Conservation (phyloP, 2,113 vertebrate genomes). For the Myotis yumanensis region DNA sequence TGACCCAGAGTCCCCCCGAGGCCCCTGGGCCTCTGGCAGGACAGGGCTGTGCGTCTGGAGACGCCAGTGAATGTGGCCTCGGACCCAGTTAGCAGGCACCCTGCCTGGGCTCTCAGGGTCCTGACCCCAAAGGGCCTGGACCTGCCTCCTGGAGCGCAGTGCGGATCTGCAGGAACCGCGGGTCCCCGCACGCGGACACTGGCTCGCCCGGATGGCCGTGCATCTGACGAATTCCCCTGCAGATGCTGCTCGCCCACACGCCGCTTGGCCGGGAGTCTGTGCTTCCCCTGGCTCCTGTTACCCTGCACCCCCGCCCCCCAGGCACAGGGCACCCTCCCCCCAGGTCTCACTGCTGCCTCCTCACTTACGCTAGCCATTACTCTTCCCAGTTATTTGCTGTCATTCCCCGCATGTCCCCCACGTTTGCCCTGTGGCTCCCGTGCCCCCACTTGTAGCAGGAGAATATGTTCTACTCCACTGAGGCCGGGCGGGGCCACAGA, state of each 20-base stretch:
- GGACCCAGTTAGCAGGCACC: accelerated
- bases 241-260: accelerated
- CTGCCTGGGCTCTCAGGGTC: accelerated
- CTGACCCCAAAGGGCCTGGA: neutral
- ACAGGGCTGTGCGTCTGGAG: neutral
- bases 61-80: neutral
- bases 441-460: accelerated
- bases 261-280: neutral
- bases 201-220: neutral
- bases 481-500: too few species aligned
- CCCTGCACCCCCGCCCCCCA: accelerated
- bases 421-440: accelerated
- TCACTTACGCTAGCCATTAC: accelerated
- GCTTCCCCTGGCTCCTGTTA: neutral
- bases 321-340: neutral
- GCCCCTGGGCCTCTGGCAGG: neutral
- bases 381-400: too few species aligned
- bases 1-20: neutral
- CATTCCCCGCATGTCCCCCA: accelerated
- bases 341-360: neutral
- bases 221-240: neutral
- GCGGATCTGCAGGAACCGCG: too few species aligned
- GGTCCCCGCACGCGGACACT: neutral
- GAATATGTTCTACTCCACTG: accelerated
- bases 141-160: neutral